phyloP scores from a whole-genome alignment of 2,888 invertebrate species.

The Ectemnius continuus region DNA sequence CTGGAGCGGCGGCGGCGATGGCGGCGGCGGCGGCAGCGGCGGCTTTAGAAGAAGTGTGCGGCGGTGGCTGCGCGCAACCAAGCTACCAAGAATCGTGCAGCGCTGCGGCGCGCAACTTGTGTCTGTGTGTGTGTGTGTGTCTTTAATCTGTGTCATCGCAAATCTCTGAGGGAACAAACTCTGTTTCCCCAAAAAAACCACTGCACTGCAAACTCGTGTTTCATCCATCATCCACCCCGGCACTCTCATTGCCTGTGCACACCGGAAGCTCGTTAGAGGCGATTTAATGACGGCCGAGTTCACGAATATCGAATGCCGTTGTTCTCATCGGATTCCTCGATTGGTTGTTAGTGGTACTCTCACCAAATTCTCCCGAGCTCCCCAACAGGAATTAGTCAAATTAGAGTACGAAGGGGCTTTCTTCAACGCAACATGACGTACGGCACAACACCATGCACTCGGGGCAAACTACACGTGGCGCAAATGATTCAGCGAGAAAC shows the following conservation, averaged over 20 bases:
- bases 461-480: background rate
- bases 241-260: constrained; percentile 32
- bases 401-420: background rate
- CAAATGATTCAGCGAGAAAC: background rate
- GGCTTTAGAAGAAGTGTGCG: constrained; percentile 21
- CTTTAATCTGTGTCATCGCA: constrained; percentile 56
- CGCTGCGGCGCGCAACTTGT: constrained; percentile 48
- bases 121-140: constrained; percentile 50
- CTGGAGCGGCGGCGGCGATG: constrained; percentile 24
- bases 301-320: background rate
- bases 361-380: background rate
- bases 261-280: constrained; percentile 17
- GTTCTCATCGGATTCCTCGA: too few species aligned
- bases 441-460: constrained; percentile 13
- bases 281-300: constrained; percentile 6
- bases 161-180: constrained; percentile 57
- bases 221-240: constrained; percentile 23
- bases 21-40: constrained; percentile 15
- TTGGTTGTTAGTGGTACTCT: too few species aligned
- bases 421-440: background rate
- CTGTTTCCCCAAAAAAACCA: constrained; percentile 66
- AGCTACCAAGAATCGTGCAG: constrained; percentile 57
- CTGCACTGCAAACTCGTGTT: constrained; percentile 39
- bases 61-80: constrained; percentile 36
- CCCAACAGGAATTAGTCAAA: constrained; percentile 4